These are phyloP conservation scores for Chloroclysta siterata DNA, from an alignment of 2,888 invertebrate species.

Conservation along the genomic window DNA sequence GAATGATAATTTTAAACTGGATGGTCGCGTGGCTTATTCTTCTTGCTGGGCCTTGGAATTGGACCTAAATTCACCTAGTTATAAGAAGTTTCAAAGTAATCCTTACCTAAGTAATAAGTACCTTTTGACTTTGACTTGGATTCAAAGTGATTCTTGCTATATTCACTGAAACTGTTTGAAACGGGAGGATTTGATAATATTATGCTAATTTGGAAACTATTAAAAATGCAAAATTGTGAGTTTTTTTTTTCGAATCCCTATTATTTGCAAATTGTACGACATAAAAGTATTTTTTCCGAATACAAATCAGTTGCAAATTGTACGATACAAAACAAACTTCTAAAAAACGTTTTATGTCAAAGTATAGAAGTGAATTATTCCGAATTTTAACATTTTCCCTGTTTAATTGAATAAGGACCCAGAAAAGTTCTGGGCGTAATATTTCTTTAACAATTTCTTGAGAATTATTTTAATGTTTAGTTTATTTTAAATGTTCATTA, in stretches of 20 bases:
- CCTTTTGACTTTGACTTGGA: too few relatives aligned
- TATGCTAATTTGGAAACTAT: too few relatives aligned
- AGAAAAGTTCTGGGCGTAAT: conserved; percentile 17
- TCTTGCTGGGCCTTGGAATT: too few relatives aligned
- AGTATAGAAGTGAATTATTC: not conserved
- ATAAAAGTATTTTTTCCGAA: not conserved
- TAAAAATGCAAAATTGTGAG: too few relatives aligned
- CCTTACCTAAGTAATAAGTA: too few relatives aligned
- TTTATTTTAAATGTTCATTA: conserved; percentile 3
- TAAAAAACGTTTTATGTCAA: not conserved
- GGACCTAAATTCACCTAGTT: too few relatives aligned
- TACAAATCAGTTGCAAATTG: not conserved
- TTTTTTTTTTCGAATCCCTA: too few relatives aligned
- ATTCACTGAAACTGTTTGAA: too few relatives aligned
- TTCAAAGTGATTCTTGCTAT: too few relatives aligned
- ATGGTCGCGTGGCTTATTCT: not conserved
- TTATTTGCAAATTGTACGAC: not conserved
- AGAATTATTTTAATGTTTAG: conserved; percentile 10
- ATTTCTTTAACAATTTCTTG: conserved; percentile 19
- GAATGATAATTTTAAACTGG: conserved; percentile 20
- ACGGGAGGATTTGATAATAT: too few relatives aligned
- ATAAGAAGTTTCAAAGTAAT: too few relatives aligned
- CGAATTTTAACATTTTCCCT: not conserved
- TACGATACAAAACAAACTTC: not conserved
- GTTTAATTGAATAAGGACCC: not conserved